Evolutionary conservation across 2,888 invertebrate genomes (phyloP).

Genomic region (Lathronympha strigana): DNA sequence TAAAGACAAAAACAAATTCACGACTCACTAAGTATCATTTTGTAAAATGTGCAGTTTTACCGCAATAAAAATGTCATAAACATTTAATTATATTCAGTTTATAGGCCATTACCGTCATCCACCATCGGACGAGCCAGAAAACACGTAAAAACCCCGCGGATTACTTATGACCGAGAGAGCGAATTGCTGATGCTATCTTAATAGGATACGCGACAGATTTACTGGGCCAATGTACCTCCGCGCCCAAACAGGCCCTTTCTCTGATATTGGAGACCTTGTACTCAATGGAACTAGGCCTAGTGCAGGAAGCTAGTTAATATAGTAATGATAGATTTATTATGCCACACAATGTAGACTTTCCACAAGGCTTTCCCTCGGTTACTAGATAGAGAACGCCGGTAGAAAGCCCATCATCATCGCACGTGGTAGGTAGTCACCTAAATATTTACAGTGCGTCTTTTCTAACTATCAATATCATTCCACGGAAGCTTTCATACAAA

Average conservation of each 20-base stretch:
- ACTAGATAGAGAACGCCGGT: too few species aligned
- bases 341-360: neutral
- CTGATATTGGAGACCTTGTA: neutral
- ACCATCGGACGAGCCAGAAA: constrained; percentile 11
- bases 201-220: constrained; percentile 72
- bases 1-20: too few species aligned
- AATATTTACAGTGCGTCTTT: too few species aligned
- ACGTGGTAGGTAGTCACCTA: too few species aligned
- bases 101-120: constrained; percentile 6
- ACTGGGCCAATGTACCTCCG: constrained; percentile 48
- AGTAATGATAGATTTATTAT: neutral
- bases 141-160: constrained; percentile 43
- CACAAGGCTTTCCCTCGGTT: too few species aligned
- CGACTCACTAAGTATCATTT: too few species aligned
- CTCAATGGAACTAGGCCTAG: neutral
- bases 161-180: constrained; percentile 64
- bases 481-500: too few species aligned
- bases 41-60: too few species aligned
- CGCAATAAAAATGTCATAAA: neutral
- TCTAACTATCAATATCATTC: too few species aligned
- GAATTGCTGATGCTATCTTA: constrained; percentile 78
- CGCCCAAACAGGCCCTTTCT: neutral
- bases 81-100: neutral
- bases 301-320: neutral
- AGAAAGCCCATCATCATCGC: too few species aligned